A percentile compares a stretch with the other conserved stretches of the same genome.
phyloP scores from a whole-genome alignment of 1,140 invertebrate species.

The Pissodes strobi region DNA sequence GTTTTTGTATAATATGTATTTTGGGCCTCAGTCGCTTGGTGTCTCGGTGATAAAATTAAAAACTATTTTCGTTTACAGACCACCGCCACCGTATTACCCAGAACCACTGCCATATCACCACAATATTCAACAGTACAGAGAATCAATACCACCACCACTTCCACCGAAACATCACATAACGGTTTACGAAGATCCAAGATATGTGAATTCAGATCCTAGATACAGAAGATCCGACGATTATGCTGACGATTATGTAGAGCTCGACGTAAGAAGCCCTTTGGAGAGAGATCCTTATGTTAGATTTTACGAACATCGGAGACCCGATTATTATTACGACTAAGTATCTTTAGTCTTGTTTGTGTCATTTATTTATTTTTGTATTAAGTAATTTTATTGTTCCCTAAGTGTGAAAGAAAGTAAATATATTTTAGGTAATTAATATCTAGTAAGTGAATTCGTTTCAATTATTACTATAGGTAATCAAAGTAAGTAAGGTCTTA shows the following conservation, averaged over 20 bases:
- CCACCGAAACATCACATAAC: conserved; percentile 25
- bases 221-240: conserved; percentile 43
- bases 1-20: too few relatives aligned
- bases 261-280: conserved; percentile 39
- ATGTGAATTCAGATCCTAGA: conserved; percentile 54
- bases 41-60: too few relatives aligned
- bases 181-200: conserved; percentile 60
- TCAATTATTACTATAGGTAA: too few relatives aligned
- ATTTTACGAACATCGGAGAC: conserved; percentile 22
- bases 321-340: conserved; percentile 39
- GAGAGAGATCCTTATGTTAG: conserved; percentile 29
- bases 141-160: neutral
- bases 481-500: too few relatives aligned
- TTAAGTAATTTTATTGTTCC: too few relatives aligned
- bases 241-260: conserved; percentile 39
- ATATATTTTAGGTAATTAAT: too few relatives aligned
- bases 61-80: conserved; percentile 3
- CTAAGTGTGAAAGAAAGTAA: too few relatives aligned
- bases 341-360: too few relatives aligned
- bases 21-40: too few relatives aligned
- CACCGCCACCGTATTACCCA: conserved; percentile 21
- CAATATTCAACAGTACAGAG: too few relatives aligned
- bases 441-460: too few relatives aligned
- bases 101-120: conserved; percentile 3
- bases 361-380: too few relatives aligned